A percentile compares a stretch with the other conserved stretches of the same genome.
These are phyloP conservation scores for Hylaeus anthracinus DNA, from an alignment of 1,140 invertebrate species.

Conservation along the genomic window DNA sequence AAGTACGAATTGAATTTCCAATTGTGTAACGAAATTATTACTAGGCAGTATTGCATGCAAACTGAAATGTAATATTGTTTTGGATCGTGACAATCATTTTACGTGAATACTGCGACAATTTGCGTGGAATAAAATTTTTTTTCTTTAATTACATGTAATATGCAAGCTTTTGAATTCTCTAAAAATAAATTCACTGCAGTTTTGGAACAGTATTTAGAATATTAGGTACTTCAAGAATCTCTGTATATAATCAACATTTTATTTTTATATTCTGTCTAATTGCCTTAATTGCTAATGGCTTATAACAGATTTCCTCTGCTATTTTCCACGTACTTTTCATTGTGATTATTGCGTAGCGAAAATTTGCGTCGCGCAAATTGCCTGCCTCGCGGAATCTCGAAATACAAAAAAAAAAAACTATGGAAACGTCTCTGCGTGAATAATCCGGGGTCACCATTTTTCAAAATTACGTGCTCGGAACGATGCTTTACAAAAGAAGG, in stretches of 20 bases:
- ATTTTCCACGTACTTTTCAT: background rate
- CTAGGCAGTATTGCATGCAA: too few species aligned
- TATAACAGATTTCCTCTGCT: background rate
- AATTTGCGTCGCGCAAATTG: background rate
- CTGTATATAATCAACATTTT: background rate
- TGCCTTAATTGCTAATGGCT: background rate
- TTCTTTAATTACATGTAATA: too few species aligned
- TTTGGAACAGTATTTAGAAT: background rate
- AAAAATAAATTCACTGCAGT: background rate
- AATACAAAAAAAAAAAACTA: background rate
- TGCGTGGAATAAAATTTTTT: too few species aligned
- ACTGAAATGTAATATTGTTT: too few species aligned
- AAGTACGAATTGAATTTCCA: too few species aligned
- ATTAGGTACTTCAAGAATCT: background rate
- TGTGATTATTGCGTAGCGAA: conserved; percentile 15
- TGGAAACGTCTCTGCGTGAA: too few species aligned
- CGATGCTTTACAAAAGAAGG: background rate
- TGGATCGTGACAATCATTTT: too few species aligned
- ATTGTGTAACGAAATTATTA: too few species aligned
- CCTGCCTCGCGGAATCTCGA: background rate
- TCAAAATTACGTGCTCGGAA: conserved; percentile 13
- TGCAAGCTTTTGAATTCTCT: background rate
- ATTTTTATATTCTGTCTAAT: background rate
- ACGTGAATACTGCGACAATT: too few species aligned
- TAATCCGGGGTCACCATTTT: conserved; percentile 7